Base-by-base conservation (phyloP, 2,888 invertebrate species). In the Piscicola geometra region DNA sequence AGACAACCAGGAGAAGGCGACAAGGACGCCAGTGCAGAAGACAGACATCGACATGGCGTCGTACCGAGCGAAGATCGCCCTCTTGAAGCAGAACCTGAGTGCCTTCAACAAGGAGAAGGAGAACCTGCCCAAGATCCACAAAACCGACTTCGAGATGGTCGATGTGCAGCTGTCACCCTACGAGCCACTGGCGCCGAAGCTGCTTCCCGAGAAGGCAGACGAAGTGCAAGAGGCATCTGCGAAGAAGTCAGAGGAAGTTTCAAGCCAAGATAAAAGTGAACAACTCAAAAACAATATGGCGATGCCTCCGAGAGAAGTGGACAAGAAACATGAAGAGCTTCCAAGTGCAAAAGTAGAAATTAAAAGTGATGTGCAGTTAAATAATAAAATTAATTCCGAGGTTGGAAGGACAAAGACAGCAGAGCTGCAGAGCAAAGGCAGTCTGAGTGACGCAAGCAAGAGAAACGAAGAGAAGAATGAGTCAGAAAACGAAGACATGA, bases 71-170 rank as follows among this genome's bases (percentile, higher is more conserved):
- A 56, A 56, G n/a, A 56, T 56, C 3, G 60, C 60, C n/a, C 60
- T 56, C 5, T n/a, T 56, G 15, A 56, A 56, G 25, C 60, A 56
- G 25, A 56, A 56, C n/a, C 25, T 56, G 60, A 56, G 25, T n/a
- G n/a, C 60, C 25, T 56, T 56, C 60, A 56, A 56, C 60, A 56
- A 56, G 25, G 60, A 56, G n/a, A 56, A 56, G n/a, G 60, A 56
- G n/a, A 56, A 56, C 25, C 5, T 56, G 60, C 60, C 60, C 3
- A 56, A 56, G 25, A 56, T 56, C 5, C 15, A 56, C 3, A 56
- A 56, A n/a, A 21, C n/a, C 15, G 60, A 56, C 3, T 56, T 56
- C n/a, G 60, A 56, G 5, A 56, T 9, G 60, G 3, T 5, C 5
- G 21, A 9, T 21, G 9, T 56, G 3, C 15, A 56, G 60, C 5